These are phyloP conservation scores for Microtus pennsylvanicus DNA, from an alignment of 2,113 vertebrate genomes.

Conservation along the genomic window DNA sequence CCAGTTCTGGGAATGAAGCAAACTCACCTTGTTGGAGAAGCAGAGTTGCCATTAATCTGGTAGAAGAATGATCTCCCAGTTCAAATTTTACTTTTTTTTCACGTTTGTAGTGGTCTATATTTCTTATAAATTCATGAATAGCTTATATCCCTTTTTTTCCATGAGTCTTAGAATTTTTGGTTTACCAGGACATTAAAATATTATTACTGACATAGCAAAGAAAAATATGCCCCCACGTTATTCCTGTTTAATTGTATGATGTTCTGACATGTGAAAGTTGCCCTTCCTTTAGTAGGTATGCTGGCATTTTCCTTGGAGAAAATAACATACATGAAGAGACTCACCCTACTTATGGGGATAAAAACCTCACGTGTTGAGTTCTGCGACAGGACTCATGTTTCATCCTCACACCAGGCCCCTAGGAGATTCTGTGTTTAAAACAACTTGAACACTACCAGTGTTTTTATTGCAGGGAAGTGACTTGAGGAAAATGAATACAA, in stretches of 20 bases:
- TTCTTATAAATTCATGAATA: neutral
- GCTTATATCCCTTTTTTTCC: neutral
- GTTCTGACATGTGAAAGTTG: neutral
- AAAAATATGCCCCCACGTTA: neutral
- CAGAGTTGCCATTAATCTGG: slow-evolving; percentile 72
- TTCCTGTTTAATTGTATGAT: slow-evolving; percentile 18
- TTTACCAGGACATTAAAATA: neutral
- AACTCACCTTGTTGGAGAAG: neutral
- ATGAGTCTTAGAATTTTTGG: neutral
- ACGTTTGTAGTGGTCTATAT: neutral
- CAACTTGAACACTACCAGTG: neutral
- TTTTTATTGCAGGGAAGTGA: slow-evolving; percentile 1
- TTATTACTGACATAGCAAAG: neutral
- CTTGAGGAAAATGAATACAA: neutral
- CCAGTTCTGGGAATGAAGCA: neutral
- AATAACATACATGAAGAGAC: neutral
- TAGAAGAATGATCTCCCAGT: neutral
- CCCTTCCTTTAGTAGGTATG: neutral
- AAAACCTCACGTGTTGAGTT: fast-evolving
- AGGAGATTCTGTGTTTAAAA: neutral
- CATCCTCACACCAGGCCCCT: neutral
- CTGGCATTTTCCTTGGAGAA: neutral
- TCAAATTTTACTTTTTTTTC: neutral
- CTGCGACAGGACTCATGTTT: neutral
- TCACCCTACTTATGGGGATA: no score